These are phyloP conservation scores for Brachynemurus nebulosus DNA, from an alignment of 2,888 invertebrate genomes.

Conservation along the genomic window DNA sequence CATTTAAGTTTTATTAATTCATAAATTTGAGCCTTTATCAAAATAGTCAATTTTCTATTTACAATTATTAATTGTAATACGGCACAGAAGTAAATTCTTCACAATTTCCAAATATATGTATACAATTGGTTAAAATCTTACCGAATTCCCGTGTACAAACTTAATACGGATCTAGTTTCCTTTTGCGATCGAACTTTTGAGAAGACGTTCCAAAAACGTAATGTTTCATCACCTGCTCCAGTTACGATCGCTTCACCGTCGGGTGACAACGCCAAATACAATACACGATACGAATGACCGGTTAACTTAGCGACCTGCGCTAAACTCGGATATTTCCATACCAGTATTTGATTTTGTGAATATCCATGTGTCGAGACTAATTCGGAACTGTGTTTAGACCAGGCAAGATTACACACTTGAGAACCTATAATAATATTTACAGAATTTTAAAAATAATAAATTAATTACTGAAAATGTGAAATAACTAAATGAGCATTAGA, in stretches of 20 bases:
- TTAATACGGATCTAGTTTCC: constrained; percentile 85
- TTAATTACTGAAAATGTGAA: no score
- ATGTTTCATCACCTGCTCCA: constrained; percentile 95
- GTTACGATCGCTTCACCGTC: constrained; percentile 98
- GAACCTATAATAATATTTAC: constrained; percentile 47
- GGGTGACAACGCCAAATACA: constrained; percentile 92
- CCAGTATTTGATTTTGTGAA: constrained; percentile 95
- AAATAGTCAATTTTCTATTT: no score
- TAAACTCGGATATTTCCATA: constrained; percentile 97
- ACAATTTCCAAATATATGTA: not conserved
- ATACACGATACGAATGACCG: constrained; percentile 89
- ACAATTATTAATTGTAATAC: no score
- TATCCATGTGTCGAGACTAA: constrained; percentile 97
- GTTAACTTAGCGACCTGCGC: constrained; percentile 95
- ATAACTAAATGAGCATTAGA: no score
- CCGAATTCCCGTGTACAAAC: constrained; percentile 80
- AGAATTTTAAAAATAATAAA: no score
- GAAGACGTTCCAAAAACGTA: constrained; percentile 98
- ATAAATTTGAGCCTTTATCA: no score
- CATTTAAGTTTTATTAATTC: no score
- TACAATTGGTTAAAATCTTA: constrained; percentile 24
- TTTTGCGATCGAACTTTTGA: constrained; percentile 91
- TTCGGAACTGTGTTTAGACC: constrained; percentile 98
- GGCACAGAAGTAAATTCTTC: no score
- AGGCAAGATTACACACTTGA: constrained; percentile 95